Conservation (phyloP, 2,797 vertebrate species). For the Apogon talboti region DNA sequence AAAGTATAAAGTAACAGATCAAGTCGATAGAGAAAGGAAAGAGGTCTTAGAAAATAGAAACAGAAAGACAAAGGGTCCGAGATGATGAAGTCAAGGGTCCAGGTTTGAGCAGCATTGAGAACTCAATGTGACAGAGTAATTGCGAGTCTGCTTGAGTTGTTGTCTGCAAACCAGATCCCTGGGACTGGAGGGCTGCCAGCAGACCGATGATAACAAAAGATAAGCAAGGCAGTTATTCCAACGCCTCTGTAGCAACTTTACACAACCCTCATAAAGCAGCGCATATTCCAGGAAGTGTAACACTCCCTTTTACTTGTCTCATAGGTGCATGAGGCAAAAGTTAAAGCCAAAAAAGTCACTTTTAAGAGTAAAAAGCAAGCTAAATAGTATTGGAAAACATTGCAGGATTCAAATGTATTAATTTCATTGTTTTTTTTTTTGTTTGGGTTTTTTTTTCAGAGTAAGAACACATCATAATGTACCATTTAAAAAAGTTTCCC, state of each 20-base stretch:
- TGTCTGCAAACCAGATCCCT: conserved; percentile 71
- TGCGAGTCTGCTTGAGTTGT: conserved; percentile 73
- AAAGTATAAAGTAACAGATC: conserved; percentile 27
- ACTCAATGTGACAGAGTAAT: conserved; percentile 73
- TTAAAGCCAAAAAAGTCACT: conserved; percentile 1
- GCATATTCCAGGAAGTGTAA: conserved; percentile 42
- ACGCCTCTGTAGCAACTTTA: conserved; percentile 41
- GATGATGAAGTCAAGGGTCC: conserved; percentile 9
- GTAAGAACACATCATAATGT: too few relatives aligned
- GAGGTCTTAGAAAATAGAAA: conserved; percentile 10
- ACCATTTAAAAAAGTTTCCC: too few relatives aligned
- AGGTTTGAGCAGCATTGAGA: conserved; percentile 38
- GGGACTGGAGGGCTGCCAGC: conserved; percentile 59
- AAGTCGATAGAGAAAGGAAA: conserved; percentile 16
- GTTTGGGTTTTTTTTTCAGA: too few relatives aligned
- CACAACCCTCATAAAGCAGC: conserved; percentile 43
- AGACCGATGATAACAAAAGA: conserved; percentile 73
- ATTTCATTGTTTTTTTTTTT: too few relatives aligned
- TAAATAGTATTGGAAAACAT: too few relatives aligned
- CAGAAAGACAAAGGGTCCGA: conserved; percentile 5
- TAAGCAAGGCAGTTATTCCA: conserved; percentile 69
- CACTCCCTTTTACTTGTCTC: neutral
- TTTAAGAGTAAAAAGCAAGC: conserved; percentile 1
- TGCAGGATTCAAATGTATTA: too few relatives aligned
- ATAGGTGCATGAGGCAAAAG: too few relatives aligned